Conservation (phyloP, 2,797 vertebrate genomes). For the Lerista edwardsae region DNA sequence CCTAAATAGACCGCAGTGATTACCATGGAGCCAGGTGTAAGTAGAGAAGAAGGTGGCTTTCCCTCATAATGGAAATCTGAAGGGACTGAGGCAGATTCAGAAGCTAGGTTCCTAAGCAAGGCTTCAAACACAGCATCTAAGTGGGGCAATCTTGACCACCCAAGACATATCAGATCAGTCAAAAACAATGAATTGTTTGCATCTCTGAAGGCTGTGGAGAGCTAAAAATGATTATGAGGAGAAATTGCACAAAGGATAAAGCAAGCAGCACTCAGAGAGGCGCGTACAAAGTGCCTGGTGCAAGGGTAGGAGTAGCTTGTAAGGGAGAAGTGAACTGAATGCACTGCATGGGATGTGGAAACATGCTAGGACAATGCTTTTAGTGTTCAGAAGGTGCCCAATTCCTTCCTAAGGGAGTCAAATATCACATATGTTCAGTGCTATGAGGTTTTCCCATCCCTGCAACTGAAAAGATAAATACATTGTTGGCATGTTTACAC, state of each 20-base stretch:
- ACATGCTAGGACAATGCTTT: not conserved
- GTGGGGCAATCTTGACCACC: not conserved
- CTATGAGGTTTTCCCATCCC: not conserved
- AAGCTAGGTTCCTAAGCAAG: not conserved
- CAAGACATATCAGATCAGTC: no score
- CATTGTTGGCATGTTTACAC: no score
- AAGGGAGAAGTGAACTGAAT: not conserved
- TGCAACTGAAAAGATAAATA: not conserved
- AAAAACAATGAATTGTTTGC: not conserved
- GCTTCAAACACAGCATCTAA: not conserved
- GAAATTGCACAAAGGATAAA: not conserved
- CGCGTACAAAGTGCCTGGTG: slow-evolving; percentile 35
- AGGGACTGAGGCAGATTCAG: not conserved
- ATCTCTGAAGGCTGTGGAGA: not conserved
- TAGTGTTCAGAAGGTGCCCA: not conserved
- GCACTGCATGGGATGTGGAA: not conserved
- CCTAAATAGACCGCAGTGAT: not conserved
- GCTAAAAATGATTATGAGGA: not conserved
- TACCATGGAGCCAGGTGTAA: not conserved
- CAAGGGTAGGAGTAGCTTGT: not conserved
- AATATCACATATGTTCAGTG: not conserved
- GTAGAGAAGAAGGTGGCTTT: not conserved
- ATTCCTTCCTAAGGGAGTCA: not conserved
- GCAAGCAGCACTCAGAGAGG: not conserved
- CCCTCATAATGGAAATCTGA: not conserved